Conservation (phyloP, 2,888 invertebrate species). For the Lucinisca nassula region DNA sequence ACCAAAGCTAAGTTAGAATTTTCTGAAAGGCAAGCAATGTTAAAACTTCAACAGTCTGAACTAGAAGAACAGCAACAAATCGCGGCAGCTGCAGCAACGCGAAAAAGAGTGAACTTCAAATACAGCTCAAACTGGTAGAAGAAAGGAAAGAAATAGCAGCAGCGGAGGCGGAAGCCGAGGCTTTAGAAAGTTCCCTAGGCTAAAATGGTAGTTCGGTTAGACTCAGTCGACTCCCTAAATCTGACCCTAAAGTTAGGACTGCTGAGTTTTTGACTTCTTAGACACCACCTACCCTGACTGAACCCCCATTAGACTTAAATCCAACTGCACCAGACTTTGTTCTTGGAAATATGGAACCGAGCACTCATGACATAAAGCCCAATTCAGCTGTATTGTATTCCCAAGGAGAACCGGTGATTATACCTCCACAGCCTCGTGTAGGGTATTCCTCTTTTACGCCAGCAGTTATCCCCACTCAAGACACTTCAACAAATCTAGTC, state of each 20-base stretch:
- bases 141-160: slow-evolving; percentile 17
- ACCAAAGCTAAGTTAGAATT: slow-evolving; percentile 4
- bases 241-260: background rate
- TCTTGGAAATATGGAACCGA: background rate
- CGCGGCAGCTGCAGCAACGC: background rate
- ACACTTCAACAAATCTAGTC: background rate
- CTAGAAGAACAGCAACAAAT: background rate
- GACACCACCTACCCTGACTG: background rate
- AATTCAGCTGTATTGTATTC: background rate
- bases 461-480: background rate
- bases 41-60: slow-evolving; percentile 18
- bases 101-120: slow-evolving; percentile 27
- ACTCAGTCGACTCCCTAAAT: background rate
- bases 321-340: background rate
- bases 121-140: slow-evolving; percentile 8
- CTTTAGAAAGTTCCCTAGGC: background rate
- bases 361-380: background rate
- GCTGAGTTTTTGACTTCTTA: background rate
- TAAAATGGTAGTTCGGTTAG: background rate
- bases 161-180: slow-evolving; percentile 6
- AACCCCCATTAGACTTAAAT: background rate
- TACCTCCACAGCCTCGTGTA: background rate
- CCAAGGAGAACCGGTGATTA: too few relatives aligned
- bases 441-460: background rate
- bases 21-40: background rate